Base-by-base conservation (phyloP, 2,797 vertebrate genomes). In the Strix occidentalis region DNA sequence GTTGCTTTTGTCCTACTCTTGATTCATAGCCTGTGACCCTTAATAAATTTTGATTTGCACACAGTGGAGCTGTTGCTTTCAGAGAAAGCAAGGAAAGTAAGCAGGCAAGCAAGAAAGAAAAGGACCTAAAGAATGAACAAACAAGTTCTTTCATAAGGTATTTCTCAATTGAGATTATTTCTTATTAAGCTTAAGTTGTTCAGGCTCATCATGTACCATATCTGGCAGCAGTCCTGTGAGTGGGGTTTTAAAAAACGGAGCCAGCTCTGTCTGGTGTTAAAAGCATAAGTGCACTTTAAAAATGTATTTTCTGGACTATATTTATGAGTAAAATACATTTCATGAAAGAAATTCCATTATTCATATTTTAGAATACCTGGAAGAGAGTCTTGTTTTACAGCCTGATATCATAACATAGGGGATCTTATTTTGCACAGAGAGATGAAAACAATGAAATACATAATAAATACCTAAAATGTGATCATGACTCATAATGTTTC, bases 1-100 rank as follows among this genome's bases (percentile, higher is more conserved):
- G 80, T 87, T 95, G 78, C 54, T 0, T 95, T 91, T 95, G 91
- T 74, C 79, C 25, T 69, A 14, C 43, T 83, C 71, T 76, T 96
- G 89, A 93, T 96, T 96, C 91, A 93, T 95, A 75, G 43, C 45
- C 91, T 93, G 95, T 91, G 89, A 96, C 79, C 46, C 71, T 79
- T 96, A 93, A 91, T 89, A 96, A 84, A 84, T 94, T 78, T 93
- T 90, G 58, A 79, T 88, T 84, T 88, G 57, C 51, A 58, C 65
- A 78, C 81, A 95, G 76, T 68, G 84, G 90, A 83, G 79, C 80
- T 21, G 9, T 89, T 90, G 70, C 93, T 96, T 93, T 95, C 77
- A 84, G 84, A 94, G 81, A 95, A 89, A 93, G 54, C 58, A 93
- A 84, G 56, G 61, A 82, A 79, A 88, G 72, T 39, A 65, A 91